These are phyloP conservation scores for Dendropsophus ebraccatus DNA, from an alignment of 2,113 vertebrate genomes.

Conservation along the genomic window DNA sequence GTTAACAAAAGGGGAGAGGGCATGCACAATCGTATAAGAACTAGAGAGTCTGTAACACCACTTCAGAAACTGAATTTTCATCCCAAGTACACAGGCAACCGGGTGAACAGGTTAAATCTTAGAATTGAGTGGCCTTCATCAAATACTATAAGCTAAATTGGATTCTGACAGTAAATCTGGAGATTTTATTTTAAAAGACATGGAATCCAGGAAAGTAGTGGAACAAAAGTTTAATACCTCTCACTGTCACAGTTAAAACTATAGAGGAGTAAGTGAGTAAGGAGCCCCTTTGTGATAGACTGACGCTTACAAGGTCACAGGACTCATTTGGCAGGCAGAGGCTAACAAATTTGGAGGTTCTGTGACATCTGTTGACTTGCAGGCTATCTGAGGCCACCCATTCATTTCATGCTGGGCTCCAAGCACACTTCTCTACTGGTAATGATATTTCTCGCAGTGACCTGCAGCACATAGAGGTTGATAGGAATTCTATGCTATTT, in stretches of 20 bases:
- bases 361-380: slow-evolving; percentile 44
- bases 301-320: slow-evolving; percentile 35
- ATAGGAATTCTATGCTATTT: slow-evolving; percentile 29
- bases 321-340: slow-evolving; percentile 32
- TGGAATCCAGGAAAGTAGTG: neutral
- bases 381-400: slow-evolving; percentile 32
- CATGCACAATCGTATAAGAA: slow-evolving; percentile 10
- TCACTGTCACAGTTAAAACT: neutral
- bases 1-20: neutral
- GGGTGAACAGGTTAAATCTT: neutral
- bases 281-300: slow-evolving; percentile 9
- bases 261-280: slow-evolving; percentile 1
- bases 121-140: neutral
- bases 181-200: neutral
- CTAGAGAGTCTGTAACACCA: slow-evolving; percentile 24
- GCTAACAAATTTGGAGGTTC: slow-evolving; percentile 40
- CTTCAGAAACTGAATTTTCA: slow-evolving; percentile 37
- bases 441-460: slow-evolving; percentile 50
- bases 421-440: slow-evolving; percentile 21
- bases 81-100: neutral
- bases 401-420: slow-evolving; percentile 42
- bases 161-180: slow-evolving; percentile 17
- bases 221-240: neutral
- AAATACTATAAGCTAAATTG: slow-evolving; percentile 30
- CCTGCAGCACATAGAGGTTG: slow-evolving; percentile 33